phyloP scores from a whole-genome alignment of 2,113 vertebrate genomes.

The Nibea coibor region DNA sequence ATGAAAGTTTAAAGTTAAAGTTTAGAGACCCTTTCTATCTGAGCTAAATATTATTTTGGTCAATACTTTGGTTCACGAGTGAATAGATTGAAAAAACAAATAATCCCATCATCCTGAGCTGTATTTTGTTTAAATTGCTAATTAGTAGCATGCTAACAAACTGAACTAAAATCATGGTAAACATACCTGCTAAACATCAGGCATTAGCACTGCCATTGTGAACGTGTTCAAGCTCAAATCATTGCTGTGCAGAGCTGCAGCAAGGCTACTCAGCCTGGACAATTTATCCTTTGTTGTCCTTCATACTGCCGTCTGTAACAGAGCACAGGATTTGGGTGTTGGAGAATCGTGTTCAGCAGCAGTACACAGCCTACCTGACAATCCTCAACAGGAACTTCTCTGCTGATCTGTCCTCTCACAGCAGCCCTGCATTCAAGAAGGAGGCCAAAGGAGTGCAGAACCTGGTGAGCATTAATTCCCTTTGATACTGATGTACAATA shows the following conservation, averaged over 20 bases:
- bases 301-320: constrained; percentile 42
- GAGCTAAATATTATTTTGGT: too few relatives aligned
- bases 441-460: constrained; percentile 70
- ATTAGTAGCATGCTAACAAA: too few relatives aligned
- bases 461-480: constrained; percentile 64
- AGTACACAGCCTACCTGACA: constrained; percentile 73
- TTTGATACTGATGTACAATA: neutral
- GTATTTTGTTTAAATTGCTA: too few relatives aligned
- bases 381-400: constrained; percentile 81
- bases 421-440: constrained; percentile 62
- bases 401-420: constrained; percentile 66
- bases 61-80: too few relatives aligned
- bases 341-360: constrained; percentile 74
- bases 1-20: too few relatives aligned
- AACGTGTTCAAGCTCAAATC: neutral
- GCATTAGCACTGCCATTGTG: neutral
- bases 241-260: too few relatives aligned
- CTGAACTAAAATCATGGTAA: too few relatives aligned
- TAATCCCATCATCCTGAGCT: too few relatives aligned
- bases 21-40: too few relatives aligned
- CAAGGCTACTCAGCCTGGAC: neutral
- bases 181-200: neutral
- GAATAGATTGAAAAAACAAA: too few relatives aligned
- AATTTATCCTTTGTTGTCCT: neutral
- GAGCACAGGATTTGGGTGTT: constrained; percentile 79